Evolutionary conservation across 2,797 vertebrate species (phyloP).

Genomic region (Orientallactaga sibirica): DNA sequence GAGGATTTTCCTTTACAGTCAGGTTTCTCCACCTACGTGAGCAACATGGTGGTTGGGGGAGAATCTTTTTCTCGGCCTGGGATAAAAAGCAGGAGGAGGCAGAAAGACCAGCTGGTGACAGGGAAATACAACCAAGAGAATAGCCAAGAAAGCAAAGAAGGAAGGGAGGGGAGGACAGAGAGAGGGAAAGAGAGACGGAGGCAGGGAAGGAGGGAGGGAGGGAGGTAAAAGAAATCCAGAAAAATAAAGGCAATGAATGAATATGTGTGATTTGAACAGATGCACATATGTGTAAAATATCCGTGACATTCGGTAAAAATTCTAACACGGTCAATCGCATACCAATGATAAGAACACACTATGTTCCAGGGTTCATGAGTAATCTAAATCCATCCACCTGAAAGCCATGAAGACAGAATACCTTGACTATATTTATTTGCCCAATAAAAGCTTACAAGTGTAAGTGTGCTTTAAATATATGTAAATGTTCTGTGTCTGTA

Average conservation of each 20-base stretch:
- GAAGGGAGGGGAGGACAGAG: background rate
- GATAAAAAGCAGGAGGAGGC: background rate
- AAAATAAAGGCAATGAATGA: background rate
- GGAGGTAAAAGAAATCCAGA: too few relatives aligned
- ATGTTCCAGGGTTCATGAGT: background rate
- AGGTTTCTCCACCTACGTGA: background rate
- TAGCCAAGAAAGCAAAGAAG: background rate
- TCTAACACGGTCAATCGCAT: slow-evolving; percentile 3
- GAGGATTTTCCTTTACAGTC: background rate
- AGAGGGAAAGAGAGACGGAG: too few relatives aligned
- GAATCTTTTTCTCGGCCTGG: background rate
- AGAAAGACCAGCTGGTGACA: slow-evolving; percentile 23
- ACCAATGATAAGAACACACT: background rate
- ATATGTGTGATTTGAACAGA: slow-evolving; percentile 17
- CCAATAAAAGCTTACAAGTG: background rate
- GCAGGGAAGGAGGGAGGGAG: too few relatives aligned
- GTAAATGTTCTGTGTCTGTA: background rate
- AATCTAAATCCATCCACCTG: slow-evolving; percentile 27
- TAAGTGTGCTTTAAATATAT: background rate
- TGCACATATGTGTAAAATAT: background rate
- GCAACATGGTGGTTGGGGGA: background rate
- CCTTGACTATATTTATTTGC: background rate
- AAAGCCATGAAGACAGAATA: slow-evolving; percentile 26
- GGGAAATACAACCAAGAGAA: background rate
- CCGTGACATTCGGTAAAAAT: slow-evolving; percentile 25